phyloP scores from a whole-genome alignment of 2,888 invertebrate genomes.

The Stramonita haemastoma region DNA sequence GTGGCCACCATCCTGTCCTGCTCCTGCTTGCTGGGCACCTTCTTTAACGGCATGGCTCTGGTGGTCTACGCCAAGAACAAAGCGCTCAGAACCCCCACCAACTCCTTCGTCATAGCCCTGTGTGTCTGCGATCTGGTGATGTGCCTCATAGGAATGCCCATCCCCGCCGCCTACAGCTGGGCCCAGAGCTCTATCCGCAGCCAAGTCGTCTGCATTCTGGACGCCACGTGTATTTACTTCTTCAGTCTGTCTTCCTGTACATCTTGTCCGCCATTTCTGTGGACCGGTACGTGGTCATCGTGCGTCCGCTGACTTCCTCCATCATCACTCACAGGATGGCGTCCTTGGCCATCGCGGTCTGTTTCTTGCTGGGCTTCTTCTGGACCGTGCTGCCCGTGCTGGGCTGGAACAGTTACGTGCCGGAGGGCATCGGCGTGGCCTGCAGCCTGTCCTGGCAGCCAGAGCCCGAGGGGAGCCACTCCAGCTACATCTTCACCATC shows the following conservation, averaged over 20 bases:
- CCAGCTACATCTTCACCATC: slow-evolving; percentile 52
- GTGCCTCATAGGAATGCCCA: slow-evolving; percentile 49
- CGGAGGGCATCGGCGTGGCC: slow-evolving; percentile 53
- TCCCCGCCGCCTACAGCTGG: slow-evolving; percentile 45
- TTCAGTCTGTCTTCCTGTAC: slow-evolving; percentile 65
- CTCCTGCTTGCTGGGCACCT: slow-evolving; percentile 44
- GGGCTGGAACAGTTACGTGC: slow-evolving; percentile 56
- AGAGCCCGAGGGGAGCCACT: slow-evolving; percentile 30
- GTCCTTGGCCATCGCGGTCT: slow-evolving; percentile 45
- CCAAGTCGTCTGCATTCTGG: slow-evolving; percentile 57
- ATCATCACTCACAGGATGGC: slow-evolving; percentile 49
- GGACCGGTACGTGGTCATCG: slow-evolving; percentile 68
- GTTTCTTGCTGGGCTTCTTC: slow-evolving; percentile 48
- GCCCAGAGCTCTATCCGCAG: slow-evolving; percentile 52
- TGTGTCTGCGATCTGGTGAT: slow-evolving; percentile 62
- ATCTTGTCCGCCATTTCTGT: slow-evolving; percentile 68
- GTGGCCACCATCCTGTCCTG: slow-evolving; percentile 37
- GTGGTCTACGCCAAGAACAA: slow-evolving; percentile 56
- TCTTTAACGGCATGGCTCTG: slow-evolving; percentile 53
- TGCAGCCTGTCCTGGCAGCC: slow-evolving; percentile 57
- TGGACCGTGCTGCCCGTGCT: slow-evolving; percentile 54
- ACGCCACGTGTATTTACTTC: slow-evolving; percentile 65
- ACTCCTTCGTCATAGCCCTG: slow-evolving; percentile 66
- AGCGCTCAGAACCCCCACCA: slow-evolving; percentile 63
- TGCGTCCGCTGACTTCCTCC: slow-evolving; percentile 47